Base-by-base conservation (phyloP, 2,797 vertebrate genomes). In the Neopelma chrysocephalum region DNA sequence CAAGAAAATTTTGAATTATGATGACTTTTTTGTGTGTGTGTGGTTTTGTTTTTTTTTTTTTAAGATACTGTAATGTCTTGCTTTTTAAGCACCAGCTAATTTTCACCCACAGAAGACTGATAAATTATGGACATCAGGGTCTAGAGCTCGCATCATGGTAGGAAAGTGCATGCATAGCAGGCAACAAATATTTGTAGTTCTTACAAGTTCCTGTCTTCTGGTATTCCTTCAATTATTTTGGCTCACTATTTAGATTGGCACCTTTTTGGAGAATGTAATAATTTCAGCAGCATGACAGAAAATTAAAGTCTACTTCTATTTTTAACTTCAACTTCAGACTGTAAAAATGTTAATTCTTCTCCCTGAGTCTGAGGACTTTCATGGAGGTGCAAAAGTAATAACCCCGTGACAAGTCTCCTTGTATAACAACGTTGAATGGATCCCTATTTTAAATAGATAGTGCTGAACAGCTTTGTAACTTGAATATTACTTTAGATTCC, bases 171-270 rank as follows among this genome's bases (percentile, higher is more conserved):
- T 34, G 22, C 2, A 14, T 32, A 89, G 70, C 54, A 87, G 34
- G 27, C 56, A 85, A 53, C 18, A 95, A 81, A 61, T 57, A 79
- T 25, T 45, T 72, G n/a, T 77, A 69, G 43, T 66, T 83, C 34
- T 93, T 77, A 68, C 4, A 80, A 83, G 34, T 32, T 86, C n/a
- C 22, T 32, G 12, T 89, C 32, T 88, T 86, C 61, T 88, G 36
- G 42, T 43, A 79, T 54, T 81, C 25, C 51, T 92, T 75, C 50
- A 48, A 82, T 89, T 94, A 61, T 93, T 82, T 87, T 95, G 64
- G 34, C 38, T 94, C 58, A 29, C 54, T 82, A 16, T 79, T 82
- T 61, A 89, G 32, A 82, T 45, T 40, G 47, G 18, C 78, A 76
- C 9, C 38, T 72, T 84, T 92, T n/a, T 84, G 42, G 31, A 79